Evolutionary conservation across 2,888 invertebrate species (phyloP).

Genomic region (Loripinus fragilis): DNA sequence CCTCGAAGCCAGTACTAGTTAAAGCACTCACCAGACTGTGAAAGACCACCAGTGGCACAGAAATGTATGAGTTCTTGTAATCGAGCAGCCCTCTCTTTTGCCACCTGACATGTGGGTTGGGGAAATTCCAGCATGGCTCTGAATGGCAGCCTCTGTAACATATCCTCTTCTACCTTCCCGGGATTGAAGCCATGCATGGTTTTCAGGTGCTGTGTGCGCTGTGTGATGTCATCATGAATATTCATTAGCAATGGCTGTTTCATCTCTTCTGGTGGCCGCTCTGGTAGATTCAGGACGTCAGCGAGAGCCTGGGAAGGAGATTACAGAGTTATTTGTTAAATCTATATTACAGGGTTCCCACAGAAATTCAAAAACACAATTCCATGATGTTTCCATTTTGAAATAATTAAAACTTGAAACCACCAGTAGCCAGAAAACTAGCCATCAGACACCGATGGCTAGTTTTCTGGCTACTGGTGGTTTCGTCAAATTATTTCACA

Average conservation of each 20-base stretch:
- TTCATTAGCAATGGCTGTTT: constrained; percentile 78
- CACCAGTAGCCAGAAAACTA: no score
- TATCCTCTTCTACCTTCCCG: constrained; percentile 73
- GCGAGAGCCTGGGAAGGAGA: constrained; percentile 58
- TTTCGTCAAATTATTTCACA: no score
- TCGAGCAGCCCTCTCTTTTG: constrained; percentile 77
- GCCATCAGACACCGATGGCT: no score
- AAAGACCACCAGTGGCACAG: constrained; percentile 77
- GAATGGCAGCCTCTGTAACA: constrained; percentile 75
- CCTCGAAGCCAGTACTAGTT: no score
- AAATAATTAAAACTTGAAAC: no score
- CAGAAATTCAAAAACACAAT: no score
- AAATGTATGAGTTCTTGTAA: constrained; percentile 82
- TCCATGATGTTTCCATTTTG: no score
- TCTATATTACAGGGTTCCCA: no score
- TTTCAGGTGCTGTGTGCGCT: constrained; percentile 77
- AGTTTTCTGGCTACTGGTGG: no score
- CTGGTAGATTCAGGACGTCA: constrained; percentile 72
- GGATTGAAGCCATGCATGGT: constrained; percentile 76
- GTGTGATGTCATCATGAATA: constrained; percentile 75
- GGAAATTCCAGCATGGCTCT: constrained; percentile 61
- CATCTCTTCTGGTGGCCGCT: constrained; percentile 65
- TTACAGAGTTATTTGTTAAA: no score
- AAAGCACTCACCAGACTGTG: constrained; percentile 73
- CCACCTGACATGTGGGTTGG: constrained; percentile 64